Percentiles rank a stretch among this genome's conserved stretches.
Conservation (phyloP, 2,797 vertebrate species). For the Threskiornis aethiopicus region DNA sequence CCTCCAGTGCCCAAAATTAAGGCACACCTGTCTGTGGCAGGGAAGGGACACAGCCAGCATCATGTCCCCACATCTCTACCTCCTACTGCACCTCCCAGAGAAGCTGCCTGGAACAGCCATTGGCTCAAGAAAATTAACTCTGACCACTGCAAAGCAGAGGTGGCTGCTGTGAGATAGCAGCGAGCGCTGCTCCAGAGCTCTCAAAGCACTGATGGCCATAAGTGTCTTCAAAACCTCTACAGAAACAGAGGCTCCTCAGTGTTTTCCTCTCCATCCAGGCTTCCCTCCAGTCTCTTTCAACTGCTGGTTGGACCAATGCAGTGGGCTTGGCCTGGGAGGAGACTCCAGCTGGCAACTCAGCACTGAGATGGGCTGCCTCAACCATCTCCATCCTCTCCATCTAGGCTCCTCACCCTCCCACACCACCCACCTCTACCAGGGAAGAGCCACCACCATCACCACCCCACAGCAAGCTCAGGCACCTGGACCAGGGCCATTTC, state of each 20-base stretch:
- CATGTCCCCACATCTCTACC: neutral
- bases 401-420: neutral
- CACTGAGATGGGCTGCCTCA: neutral
- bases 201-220: neutral
- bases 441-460: neutral
- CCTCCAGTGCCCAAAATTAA: neutral
- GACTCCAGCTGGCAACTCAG: neutral
- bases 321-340: neutral
- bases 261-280: neutral
- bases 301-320: neutral
- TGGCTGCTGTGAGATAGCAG: too few species aligned
- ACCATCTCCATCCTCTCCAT: too few species aligned
- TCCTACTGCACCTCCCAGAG: neutral
- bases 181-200: neutral
- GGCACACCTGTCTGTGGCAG: accelerated
- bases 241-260: neutral
- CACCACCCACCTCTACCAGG: neutral
- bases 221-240: neutral
- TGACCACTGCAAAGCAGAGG: neutral
- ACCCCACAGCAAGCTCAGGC: neutral
- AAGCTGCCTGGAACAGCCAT: neutral
- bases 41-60: neutral
- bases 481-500: too few species aligned
- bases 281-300: neutral
- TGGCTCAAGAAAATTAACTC: neutral